Conservation (phyloP, 2,888 invertebrate genomes). For the Drosophila colorata region DNA sequence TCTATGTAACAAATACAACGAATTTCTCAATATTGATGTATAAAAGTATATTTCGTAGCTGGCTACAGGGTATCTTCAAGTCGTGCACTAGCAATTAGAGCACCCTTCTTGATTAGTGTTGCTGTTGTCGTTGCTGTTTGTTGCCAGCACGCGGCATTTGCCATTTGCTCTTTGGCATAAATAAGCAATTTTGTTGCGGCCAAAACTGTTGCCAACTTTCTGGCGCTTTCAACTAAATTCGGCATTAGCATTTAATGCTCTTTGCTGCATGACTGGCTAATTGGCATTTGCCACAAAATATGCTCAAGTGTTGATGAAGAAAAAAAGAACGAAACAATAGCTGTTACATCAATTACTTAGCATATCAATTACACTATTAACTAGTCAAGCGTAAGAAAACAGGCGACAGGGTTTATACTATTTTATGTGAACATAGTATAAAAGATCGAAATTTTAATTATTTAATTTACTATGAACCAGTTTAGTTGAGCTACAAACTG, state of each 20-base stretch:
- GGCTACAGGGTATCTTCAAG: not conserved
- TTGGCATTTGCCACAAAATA: constrained; percentile 21
- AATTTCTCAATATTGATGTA: too few species aligned
- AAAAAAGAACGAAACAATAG: not conserved
- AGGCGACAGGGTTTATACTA: too few species aligned
- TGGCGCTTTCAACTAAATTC: constrained; percentile 20
- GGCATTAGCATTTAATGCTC: constrained; percentile 10
- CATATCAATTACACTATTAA: too few species aligned
- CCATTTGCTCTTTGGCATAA: constrained; percentile 36
- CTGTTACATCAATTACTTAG: not conserved
- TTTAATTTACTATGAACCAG: too few species aligned
- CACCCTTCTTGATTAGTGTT: not conserved
- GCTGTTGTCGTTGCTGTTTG: not conserved
- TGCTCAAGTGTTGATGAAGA: not conserved
- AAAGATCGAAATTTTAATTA: too few species aligned
- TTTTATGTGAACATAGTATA: too few species aligned
- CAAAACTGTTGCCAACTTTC: constrained; percentile 64
- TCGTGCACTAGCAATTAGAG: not conserved
- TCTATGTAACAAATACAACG: too few species aligned
- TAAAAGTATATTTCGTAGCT: not conserved
- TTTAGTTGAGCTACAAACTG: too few species aligned
- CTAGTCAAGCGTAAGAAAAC: too few species aligned
- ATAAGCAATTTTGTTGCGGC: constrained; percentile 61
- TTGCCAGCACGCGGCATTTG: too few species aligned
- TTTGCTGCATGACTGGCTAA: constrained; percentile 15